These are phyloP conservation scores for Drosophila testacea DNA, from an alignment of 2,888 invertebrate species.

Conservation along the genomic window DNA sequence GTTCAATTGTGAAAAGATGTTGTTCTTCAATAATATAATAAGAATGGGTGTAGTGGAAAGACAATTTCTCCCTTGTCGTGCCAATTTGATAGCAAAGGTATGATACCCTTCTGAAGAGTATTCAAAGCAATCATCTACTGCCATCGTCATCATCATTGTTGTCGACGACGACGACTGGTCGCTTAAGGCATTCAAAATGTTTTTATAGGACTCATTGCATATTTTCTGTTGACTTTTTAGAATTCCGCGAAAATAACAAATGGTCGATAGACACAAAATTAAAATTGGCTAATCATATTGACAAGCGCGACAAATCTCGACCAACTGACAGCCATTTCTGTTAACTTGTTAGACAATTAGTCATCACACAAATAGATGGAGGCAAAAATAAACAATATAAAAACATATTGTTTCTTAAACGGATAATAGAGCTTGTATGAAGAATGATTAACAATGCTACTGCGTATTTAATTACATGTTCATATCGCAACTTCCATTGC, in stretches of 20 bases:
- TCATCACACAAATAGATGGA: conserved; percentile 20
- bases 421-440: too few relatives aligned
- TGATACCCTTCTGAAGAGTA: conserved; percentile 1
- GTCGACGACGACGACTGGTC: conserved; percentile 38
- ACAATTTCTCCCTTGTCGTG: too few relatives aligned
- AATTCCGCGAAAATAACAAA: conserved; percentile 49
- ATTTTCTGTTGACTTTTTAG: conserved; percentile 33
- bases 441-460: too few relatives aligned
- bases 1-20: too few relatives aligned
- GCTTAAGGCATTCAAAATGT: conserved; percentile 55
- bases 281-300: conserved; percentile 59
- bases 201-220: conserved; percentile 44
- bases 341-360: conserved; percentile 61
- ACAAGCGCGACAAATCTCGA: conserved; percentile 64
- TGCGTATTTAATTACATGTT: too few relatives aligned
- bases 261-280: conserved; percentile 28
- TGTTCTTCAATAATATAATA: too few relatives aligned
- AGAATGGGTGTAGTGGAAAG: too few relatives aligned
- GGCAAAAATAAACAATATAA: not conserved
- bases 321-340: conserved; percentile 44
- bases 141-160: conserved; percentile 33
- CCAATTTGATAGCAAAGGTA: not conserved
- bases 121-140: conserved; percentile 29
- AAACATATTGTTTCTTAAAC: too few relatives aligned
- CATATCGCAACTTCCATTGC: too few relatives aligned